Evolutionary conservation across 2,797 vertebrate genomes (phyloP).

Genomic region (Lutjanus campechanus): DNA sequence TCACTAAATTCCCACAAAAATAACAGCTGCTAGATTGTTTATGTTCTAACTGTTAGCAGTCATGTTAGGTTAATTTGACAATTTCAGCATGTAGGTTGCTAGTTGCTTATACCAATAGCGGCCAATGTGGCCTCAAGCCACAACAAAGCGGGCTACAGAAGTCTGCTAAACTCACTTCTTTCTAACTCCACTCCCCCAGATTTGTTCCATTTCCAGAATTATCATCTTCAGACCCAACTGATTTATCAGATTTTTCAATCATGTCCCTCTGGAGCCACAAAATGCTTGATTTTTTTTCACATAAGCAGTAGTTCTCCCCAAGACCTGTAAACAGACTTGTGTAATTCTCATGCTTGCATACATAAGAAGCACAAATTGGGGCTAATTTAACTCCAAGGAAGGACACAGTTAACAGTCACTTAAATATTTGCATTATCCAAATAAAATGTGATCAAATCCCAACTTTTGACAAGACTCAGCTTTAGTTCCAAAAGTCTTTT

Average conservation of each 20-base stretch:
- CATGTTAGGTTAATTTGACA: too few species aligned
- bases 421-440: not conserved
- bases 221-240: not conserved
- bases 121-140: not conserved
- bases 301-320: not conserved
- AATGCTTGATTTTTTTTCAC: conserved; percentile 2
- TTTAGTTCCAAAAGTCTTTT: conserved; percentile 83
- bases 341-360: not conserved
- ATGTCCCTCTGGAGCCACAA: not conserved
- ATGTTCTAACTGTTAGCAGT: too few species aligned
- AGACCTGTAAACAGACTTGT: conserved; percentile 3
- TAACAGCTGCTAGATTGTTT: too few species aligned
- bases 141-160: not conserved
- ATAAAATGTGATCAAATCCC: conserved; percentile 30
- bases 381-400: not conserved
- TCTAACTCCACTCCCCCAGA: not conserved
- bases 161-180: conserved; percentile 20
- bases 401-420: not conserved
- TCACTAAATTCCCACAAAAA: too few species aligned
- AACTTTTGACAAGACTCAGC: conserved; percentile 58
- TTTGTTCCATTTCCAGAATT: conserved; percentile 2
- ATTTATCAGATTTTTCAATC: not conserved
- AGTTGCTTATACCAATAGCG: not conserved
- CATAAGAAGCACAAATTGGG: not conserved
- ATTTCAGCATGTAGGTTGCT: not conserved